Evolutionary conservation across 2,113 vertebrate species (phyloP).

Genomic region (Nibea albiflora): DNA sequence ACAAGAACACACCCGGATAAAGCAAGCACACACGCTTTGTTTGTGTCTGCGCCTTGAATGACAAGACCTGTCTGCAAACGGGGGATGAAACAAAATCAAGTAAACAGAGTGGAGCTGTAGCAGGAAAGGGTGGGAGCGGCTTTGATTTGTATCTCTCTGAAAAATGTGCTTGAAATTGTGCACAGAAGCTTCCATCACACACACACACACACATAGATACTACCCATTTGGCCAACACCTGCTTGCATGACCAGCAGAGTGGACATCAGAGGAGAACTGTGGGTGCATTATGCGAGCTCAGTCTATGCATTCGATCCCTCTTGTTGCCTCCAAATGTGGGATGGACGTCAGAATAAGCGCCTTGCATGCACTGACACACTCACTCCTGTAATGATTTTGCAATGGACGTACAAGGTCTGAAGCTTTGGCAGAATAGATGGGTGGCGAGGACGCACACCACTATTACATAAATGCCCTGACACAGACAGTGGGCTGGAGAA

Average conservation of each 20-base stretch:
- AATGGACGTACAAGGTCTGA: neutral
- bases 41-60: neutral
- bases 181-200: neutral
- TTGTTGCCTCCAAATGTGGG: neutral
- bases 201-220: neutral
- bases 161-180: slow-evolving; percentile 24
- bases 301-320: neutral
- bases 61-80: neutral
- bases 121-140: slow-evolving; percentile 65
- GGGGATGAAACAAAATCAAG: neutral
- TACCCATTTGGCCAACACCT: slow-evolving; percentile 4
- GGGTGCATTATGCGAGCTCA: neutral
- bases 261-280: slow-evolving; percentile 20
- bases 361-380: neutral
- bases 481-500: neutral
- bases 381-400: neutral
- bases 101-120: slow-evolving; percentile 11
- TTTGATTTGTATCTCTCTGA: slow-evolving; percentile 50
- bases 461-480: neutral
- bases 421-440: neutral
- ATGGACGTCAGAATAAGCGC: neutral
- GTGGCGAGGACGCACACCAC: neutral
- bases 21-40: no score
- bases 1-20: neutral
- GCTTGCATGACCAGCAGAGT: neutral